Base-by-base conservation (phyloP, 2,113 vertebrate genomes). In the Enhydra lutris region DNA sequence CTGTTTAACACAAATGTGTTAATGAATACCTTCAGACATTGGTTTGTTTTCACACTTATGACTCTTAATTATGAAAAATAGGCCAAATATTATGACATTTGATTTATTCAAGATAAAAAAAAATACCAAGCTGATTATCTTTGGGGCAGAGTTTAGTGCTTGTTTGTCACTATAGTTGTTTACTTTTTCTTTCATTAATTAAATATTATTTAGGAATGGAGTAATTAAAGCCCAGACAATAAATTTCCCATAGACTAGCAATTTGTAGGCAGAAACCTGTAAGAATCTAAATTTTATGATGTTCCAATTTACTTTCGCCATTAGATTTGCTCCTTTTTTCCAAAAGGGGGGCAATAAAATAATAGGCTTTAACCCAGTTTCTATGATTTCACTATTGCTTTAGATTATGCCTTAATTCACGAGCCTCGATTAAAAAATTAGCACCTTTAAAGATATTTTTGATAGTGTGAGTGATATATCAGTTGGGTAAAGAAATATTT, bases 91-190 rank as follows among this genome's bases (percentile, higher is more conserved):
- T 95, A 34, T 97, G 61, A 59, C 42, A 94, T 74, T 71, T 93
- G 31, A 17, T 95, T 93, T 92, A 93, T 67, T 96, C 36, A 89
- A 81, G 57, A 95, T 87, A 90, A 45, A 97, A 95, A 92, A 45
- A 97, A 95, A 87, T 50, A 50, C 3, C 74, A 94, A 94, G 61
- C 55, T 88, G 63, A 69, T 87, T 91, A 79, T 34, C 50, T 83
- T 76, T 84, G 31, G 80, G 17, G 79, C 26, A 93, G 24, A 93
- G 31, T 42, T 95, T 76, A 81, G 92, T 97, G 69, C 3, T 95
- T 80, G 93, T 31, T 45, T 39, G 45, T n/a, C 61, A 97, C 39
- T 2, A 39, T 67, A 80, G 45, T 45, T 91, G 31, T 65, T 89
- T 80, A 93, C 18, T 31, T 86, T 57, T 95, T 52, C 87, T 87